phyloP scores from a whole-genome alignment of 2,113 vertebrate species.

The Centropus unirufus region DNA sequence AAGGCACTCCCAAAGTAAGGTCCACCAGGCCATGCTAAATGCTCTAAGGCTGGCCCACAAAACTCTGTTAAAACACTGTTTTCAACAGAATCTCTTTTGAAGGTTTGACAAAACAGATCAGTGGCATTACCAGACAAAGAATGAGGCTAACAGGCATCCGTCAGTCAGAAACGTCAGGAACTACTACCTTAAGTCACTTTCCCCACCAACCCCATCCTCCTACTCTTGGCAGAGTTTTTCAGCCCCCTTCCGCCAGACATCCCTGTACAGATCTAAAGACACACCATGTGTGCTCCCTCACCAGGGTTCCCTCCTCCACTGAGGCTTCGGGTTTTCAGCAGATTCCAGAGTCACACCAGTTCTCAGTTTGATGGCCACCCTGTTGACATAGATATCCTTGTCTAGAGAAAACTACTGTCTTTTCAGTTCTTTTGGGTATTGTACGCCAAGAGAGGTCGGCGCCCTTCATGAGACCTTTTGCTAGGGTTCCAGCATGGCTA shows the following conservation, averaged over 20 bases:
- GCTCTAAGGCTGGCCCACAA: not conserved
- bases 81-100: slow-evolving; percentile 13
- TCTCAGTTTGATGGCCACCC: not conserved
- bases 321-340: not conserved
- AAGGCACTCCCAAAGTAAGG: slow-evolving; percentile 49
- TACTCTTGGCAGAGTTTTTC: not conserved
- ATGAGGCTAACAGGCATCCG: not conserved
- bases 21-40: not conserved
- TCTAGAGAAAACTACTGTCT: not conserved
- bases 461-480: not conserved
- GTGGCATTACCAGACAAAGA: not conserved
- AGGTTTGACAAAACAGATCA: not conserved
- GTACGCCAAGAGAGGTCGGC: not conserved
- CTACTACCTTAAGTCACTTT: not conserved
- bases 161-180: not conserved
- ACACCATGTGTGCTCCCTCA: not conserved
- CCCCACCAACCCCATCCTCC: not conserved
- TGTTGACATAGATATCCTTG: rapidly evolving
- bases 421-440: not conserved
- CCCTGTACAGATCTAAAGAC: not conserved
- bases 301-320: not conserved
- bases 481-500: not conserved
- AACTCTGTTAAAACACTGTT: slow-evolving; percentile 5
- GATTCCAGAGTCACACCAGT: not conserved
- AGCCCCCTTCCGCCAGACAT: not conserved